A percentile compares a stretch with the other conserved stretches of the same genome.
Evolutionary conservation across 2,888 invertebrate genomes (phyloP).

Genomic region (Nephrotoma appendiculata): DNA sequence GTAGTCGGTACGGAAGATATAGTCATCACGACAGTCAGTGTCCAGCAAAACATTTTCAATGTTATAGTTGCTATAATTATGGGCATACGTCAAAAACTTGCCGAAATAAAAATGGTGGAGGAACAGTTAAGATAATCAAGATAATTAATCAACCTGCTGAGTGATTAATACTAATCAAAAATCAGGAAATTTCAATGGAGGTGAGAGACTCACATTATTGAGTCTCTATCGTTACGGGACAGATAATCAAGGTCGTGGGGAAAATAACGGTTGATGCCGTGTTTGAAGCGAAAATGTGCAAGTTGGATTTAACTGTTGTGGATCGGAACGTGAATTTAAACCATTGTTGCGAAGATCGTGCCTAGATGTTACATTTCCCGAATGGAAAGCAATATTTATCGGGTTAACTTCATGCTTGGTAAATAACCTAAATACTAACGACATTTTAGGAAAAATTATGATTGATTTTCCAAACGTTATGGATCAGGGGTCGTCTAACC

Average conservation of each 20-base stretch:
- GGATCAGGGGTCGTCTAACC: not conserved
- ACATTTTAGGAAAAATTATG: too few species aligned
- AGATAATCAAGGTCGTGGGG: not conserved
- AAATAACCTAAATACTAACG: not conserved
- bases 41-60: too few species aligned
- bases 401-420: not conserved
- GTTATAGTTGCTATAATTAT: too few species aligned
- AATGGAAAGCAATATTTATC: not conserved
- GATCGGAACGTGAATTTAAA: not conserved
- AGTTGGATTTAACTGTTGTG: not conserved
- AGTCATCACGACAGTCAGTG: too few species aligned
- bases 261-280: not conserved
- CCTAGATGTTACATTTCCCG: not conserved
- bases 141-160: too few species aligned
- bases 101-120: too few species aligned
- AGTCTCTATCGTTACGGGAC: not conserved
- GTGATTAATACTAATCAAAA: too few species aligned
- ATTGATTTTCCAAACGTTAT: not conserved
- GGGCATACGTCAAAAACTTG: too few species aligned
- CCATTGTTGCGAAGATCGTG: not conserved
- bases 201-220: not conserved
- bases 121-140: too few species aligned
- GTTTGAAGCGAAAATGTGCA: not conserved
- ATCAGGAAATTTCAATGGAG: too few species aligned
- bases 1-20: too few species aligned